Conservation (phyloP, 2,888 invertebrate genomes). For the Mactromeris polynyma region DNA sequence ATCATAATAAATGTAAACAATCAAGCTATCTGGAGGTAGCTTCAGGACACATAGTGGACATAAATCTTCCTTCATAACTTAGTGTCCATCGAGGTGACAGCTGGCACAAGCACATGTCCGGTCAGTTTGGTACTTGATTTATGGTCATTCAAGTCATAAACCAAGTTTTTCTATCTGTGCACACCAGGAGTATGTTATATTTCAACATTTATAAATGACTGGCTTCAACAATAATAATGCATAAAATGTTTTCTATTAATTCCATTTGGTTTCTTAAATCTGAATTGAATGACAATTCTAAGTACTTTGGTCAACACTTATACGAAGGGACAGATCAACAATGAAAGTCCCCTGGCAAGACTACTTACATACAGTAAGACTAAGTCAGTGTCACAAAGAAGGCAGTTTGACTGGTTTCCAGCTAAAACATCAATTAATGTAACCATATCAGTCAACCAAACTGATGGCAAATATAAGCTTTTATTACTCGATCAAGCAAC, state of each 20-base stretch:
- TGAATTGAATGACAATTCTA: too few relatives aligned
- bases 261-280: background rate
- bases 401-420: too few relatives aligned
- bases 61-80: conserved; percentile 40
- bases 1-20: conserved; percentile 29
- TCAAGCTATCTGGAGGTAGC: conserved; percentile 31
- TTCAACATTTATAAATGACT: background rate
- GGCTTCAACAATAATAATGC: background rate
- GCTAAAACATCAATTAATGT: too few relatives aligned
- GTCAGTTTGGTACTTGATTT: conserved; percentile 1
- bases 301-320: too few relatives aligned
- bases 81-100: conserved; percentile 46
- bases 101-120: conserved; percentile 35
- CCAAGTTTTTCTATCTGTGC: background rate
- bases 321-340: too few relatives aligned
- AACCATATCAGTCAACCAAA: too few relatives aligned
- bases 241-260: background rate
- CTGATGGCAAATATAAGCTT: too few relatives aligned
- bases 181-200: background rate
- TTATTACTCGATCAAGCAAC: too few relatives aligned
- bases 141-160: background rate
- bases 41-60: conserved; percentile 42
- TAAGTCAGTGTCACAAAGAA: too few relatives aligned
- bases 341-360: too few relatives aligned
- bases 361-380: too few relatives aligned